A percentile compares a stretch with the other conserved stretches of the same genome.
Evolutionary conservation across 2,888 invertebrate species (phyloP).

Genomic region (Eristalis pertinax): DNA sequence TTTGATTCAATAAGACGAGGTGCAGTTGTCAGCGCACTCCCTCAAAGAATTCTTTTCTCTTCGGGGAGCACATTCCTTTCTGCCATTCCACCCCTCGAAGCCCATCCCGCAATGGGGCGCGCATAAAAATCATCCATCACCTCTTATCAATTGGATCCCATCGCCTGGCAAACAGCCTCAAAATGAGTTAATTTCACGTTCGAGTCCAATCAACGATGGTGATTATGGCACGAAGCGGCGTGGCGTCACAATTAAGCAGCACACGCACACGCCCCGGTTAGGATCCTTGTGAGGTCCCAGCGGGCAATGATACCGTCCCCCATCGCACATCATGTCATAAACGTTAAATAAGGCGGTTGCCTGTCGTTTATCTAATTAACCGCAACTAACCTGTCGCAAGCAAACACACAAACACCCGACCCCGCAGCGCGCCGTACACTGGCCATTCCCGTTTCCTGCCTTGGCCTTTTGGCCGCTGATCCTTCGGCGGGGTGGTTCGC

Average conservation of each 20-base stretch:
- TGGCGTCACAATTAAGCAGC: constrained; percentile 30
- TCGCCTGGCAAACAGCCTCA: constrained; percentile 2
- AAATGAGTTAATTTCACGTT: constrained; percentile 58
- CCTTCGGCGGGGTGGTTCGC: not conserved
- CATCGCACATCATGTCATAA: constrained; percentile 17
- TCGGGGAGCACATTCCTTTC: too few species aligned
- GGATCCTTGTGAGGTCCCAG: not conserved
- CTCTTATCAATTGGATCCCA: constrained; percentile 32
- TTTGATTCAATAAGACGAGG: too few species aligned
- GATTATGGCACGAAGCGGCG: constrained; percentile 1
- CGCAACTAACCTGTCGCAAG: constrained; percentile 32
- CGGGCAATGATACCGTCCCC: not conserved
- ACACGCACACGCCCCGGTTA: not conserved
- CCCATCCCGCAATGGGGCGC: too few species aligned
- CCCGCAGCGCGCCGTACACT: not conserved
- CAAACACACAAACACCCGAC: not conserved
- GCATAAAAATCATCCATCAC: too few species aligned
- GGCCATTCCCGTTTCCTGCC: not conserved
- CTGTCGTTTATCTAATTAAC: constrained; percentile 60
- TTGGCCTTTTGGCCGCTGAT: not conserved
- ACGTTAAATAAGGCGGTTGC: constrained; percentile 55
- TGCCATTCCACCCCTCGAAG: too few species aligned
- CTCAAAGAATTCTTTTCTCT: too few species aligned
- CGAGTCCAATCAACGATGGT: constrained; percentile 26
- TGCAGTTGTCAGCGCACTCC: too few species aligned